Conservation (phyloP, 2,113 vertebrate genomes). For the Zosterops lateralis region DNA sequence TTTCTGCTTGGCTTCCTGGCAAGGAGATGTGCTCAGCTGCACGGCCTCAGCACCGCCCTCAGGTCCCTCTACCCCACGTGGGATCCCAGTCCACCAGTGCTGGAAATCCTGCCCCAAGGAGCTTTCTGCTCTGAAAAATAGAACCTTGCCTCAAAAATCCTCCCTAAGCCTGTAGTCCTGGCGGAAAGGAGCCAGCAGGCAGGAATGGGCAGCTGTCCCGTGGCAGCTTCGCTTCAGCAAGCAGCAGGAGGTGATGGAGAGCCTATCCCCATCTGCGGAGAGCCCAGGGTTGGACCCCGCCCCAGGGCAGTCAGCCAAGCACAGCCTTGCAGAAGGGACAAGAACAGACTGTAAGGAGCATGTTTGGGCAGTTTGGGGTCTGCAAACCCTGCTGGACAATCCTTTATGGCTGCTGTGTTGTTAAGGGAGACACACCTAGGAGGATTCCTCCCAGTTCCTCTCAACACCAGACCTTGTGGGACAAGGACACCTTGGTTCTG, state of each 20-base stretch:
- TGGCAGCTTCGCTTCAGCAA: background rate
- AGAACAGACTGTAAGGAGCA: background rate
- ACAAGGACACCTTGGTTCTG: accelerated
- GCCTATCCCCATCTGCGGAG: accelerated
- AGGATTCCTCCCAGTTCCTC: background rate
- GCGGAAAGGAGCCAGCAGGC: background rate
- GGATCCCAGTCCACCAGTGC: background rate
- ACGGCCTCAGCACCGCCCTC: background rate
- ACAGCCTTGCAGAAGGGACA: background rate
- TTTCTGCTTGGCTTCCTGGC: background rate
- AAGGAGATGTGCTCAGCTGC: background rate
- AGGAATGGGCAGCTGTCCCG: background rate
- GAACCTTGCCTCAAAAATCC: background rate
- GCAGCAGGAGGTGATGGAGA: background rate
- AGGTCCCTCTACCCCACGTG: accelerated
- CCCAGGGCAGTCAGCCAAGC: background rate
- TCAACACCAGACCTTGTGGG: accelerated
- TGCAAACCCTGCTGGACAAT: background rate
- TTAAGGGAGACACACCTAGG: background rate
- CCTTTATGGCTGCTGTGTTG: background rate
- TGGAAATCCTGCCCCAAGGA: background rate
- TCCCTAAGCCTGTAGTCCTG: background rate
- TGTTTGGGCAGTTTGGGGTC: background rate
- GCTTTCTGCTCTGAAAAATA: background rate
- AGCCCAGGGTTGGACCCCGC: accelerated